phyloP scores from a whole-genome alignment of 2,113 vertebrate genomes.

The Mirza zaza region DNA sequence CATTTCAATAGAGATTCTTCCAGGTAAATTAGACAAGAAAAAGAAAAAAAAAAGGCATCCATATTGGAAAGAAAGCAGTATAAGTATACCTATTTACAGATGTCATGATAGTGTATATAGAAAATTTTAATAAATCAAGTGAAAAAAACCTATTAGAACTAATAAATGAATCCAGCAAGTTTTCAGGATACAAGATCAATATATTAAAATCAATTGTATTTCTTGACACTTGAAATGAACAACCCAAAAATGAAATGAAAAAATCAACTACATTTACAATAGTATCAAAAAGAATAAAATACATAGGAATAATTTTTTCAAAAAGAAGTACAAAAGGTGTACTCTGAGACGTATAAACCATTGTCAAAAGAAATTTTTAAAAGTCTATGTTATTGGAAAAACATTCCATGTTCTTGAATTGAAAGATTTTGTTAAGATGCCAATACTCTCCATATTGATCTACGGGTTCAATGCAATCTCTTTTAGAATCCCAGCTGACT shows the following conservation, averaged over 20 bases:
- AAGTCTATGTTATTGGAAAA: neutral
- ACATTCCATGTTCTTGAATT: too few species aligned
- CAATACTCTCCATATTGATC: neutral
- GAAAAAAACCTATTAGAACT: neutral
- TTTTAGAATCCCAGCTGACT: neutral
- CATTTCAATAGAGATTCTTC: neutral
- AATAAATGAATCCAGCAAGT: neutral
- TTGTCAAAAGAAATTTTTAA: neutral
- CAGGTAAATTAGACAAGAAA: neutral
- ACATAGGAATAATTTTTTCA: neutral
- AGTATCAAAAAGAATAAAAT: neutral
- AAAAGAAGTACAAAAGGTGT: neutral
- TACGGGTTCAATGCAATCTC: neutral
- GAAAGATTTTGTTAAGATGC: neutral
- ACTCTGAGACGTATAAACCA: neutral
- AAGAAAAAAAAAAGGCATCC: neutral
- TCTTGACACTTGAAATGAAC: neutral
- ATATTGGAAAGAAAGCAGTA: neutral
- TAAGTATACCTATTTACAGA: neutral
- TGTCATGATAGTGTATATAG: neutral
- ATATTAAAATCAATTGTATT: neutral
- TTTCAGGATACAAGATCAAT: neutral
- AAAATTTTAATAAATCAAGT: neutral
- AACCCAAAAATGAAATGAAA: neutral
- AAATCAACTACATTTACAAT: neutral